Conservation (phyloP, 2,113 vertebrate genomes). For the Platichthys stellatus region DNA sequence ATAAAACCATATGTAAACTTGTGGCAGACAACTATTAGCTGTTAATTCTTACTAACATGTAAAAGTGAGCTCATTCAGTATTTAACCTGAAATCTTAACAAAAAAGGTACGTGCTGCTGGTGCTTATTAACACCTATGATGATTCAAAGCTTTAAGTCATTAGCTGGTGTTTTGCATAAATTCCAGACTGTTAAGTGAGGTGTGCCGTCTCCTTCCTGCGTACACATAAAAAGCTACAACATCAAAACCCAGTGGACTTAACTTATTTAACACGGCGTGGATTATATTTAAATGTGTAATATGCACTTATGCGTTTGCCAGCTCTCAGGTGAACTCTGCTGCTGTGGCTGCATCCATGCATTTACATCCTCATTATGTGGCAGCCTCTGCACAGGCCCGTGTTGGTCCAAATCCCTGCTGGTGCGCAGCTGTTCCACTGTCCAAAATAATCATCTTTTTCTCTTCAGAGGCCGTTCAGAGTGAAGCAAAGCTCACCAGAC, state of each 20-base stretch:
- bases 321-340: no score
- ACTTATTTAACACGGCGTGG: slow-evolving; percentile 5
- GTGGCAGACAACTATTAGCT: not conserved
- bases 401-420: slow-evolving; percentile 26
- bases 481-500: slow-evolving; percentile 12
- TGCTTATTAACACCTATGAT: no score
- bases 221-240: not conserved
- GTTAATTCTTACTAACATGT: no score
- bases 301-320: not conserved
- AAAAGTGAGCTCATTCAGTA: not conserved
- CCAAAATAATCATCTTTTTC: slow-evolving; percentile 43
- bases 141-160: no score
- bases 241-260: not conserved
- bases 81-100: not conserved
- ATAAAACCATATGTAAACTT: no score
- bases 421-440: slow-evolving; percentile 25
- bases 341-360: slow-evolving; percentile 7
- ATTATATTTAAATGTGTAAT: slow-evolving; percentile 3
- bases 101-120: no score
- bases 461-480: slow-evolving; percentile 29
- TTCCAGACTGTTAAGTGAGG: not conserved
- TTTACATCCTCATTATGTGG: slow-evolving; percentile 43
- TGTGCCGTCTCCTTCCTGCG: not conserved
- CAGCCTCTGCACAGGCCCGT: slow-evolving; percentile 1
- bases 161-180: no score